Conservation (phyloP, 2,797 vertebrate genomes). For the Acropternis orthonyx region DNA sequence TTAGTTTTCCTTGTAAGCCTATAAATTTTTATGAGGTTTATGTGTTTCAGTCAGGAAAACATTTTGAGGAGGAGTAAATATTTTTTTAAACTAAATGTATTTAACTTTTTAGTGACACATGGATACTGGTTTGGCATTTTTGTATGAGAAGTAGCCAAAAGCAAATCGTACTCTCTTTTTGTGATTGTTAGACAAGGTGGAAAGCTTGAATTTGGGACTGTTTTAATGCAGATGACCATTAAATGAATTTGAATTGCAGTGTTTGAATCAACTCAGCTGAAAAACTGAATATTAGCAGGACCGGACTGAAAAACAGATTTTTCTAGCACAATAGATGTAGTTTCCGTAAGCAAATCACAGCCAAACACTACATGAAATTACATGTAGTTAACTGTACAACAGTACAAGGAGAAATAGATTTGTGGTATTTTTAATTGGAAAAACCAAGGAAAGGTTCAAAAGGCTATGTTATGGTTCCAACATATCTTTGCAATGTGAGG, state of each 20-base stretch:
- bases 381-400: background rate
- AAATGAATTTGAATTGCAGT: background rate
- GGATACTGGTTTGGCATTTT: background rate
- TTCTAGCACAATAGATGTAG: background rate
- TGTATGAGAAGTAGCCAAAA: background rate
- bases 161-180: background rate
- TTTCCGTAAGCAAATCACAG: background rate
- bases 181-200: background rate
- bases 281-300: background rate
- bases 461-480: background rate
- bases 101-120: background rate
- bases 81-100: background rate
- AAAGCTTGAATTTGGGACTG: background rate
- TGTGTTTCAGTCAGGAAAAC: slow-evolving; percentile 32
- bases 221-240: background rate
- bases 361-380: background rate
- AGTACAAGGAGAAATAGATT: background rate
- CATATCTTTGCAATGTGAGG: background rate
- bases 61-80: background rate
- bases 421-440: background rate
- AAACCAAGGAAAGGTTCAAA: background rate
- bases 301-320: background rate
- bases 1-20: slow-evolving; percentile 21
- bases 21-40: slow-evolving; percentile 62
- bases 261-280: background rate